A percentile compares a stretch with the other conserved stretches of the same genome.
These are phyloP conservation scores for Platanista minor DNA, from an alignment of 2,113 vertebrate species.

Conservation along the genomic window DNA sequence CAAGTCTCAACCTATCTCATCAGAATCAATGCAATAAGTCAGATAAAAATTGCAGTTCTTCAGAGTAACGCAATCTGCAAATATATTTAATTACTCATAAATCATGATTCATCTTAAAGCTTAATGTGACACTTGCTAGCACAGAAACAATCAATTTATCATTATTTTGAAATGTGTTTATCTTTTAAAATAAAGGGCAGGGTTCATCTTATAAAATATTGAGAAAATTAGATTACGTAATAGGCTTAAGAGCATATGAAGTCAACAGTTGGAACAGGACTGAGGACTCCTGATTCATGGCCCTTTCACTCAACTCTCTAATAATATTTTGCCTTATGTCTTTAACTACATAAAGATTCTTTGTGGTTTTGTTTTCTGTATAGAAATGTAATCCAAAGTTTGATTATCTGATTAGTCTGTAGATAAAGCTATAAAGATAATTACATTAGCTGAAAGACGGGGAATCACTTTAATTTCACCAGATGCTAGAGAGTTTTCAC, in stretches of 20 bases:
- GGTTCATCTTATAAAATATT: constrained; percentile 36
- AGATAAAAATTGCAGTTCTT: background rate
- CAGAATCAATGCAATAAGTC: background rate
- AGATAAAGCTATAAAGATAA: background rate
- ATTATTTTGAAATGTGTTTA: constrained; percentile 54
- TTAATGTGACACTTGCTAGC: constrained; percentile 38
- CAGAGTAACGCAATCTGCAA: background rate
- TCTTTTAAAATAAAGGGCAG: background rate
- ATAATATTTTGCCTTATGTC: background rate
- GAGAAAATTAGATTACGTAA: constrained; percentile 31
- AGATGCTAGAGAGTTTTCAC: background rate
- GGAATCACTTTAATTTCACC: background rate
- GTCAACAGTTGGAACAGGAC: constrained; percentile 16
- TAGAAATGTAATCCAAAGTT: background rate
- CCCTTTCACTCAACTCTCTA: background rate
- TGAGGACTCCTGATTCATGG: background rate
- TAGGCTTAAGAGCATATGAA: constrained; percentile 39
- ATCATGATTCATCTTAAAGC: constrained; percentile 29
- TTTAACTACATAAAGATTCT: background rate
- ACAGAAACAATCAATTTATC: constrained; percentile 28
- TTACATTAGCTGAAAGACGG: background rate
- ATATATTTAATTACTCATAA: constrained; percentile 22
- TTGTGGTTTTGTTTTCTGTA: background rate
- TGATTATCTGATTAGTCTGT: background rate
- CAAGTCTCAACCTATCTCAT: background rate